Evolutionary conservation across 2,113 vertebrate species (phyloP), one percentile per base, ranked within the genome.

Genomic region (Alouatta palliata): DNA sequence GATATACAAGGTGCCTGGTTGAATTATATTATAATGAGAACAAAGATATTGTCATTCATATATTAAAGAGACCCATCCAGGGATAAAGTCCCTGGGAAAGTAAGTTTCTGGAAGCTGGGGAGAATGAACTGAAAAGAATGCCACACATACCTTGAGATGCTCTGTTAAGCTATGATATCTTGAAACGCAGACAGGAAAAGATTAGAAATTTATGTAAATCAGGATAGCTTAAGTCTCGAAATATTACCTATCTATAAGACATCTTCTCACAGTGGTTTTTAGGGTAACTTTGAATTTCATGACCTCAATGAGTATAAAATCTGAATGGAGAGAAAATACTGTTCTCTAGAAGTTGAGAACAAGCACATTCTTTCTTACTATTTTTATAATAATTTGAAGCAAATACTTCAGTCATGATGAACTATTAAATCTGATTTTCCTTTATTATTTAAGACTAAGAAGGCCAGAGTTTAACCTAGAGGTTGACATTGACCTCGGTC

Each of bases 381-480:
- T 86, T 87, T 92, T 92, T 70, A n/a, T 91, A 61, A 73, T 70
- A 40, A 61, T 73, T 86, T 80, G 40, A 91, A 83, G 49, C 49
- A 93, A 81, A 90, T 76, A 43, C 2, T n/a, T 93, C 16, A 40
- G 35, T 43, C 66, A 54, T 17, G 32, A 70, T 35, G 13, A 71
- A 40, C 52, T 80, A 35, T 87, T 92, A 64, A 94, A 93, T 94
- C 32, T 40, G 2, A 19, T 49, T 90, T 93, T 73, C 25, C 52
- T 52, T 95, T 73, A 81, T 82, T 58, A 87, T 23, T 73, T 89
- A 95, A 83, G 64, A 7, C n/a, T 92, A 35, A 12, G 2, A 76
- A 87, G 12, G 35, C 30, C 90, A 93, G 90, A 91, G 49, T 91
- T 61, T 91, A 85, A 70, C 56, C 25, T 77, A 61, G 49, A 90